Conservation (phyloP, 2,888 invertebrate genomes). For the Iphiclides podalirius region DNA sequence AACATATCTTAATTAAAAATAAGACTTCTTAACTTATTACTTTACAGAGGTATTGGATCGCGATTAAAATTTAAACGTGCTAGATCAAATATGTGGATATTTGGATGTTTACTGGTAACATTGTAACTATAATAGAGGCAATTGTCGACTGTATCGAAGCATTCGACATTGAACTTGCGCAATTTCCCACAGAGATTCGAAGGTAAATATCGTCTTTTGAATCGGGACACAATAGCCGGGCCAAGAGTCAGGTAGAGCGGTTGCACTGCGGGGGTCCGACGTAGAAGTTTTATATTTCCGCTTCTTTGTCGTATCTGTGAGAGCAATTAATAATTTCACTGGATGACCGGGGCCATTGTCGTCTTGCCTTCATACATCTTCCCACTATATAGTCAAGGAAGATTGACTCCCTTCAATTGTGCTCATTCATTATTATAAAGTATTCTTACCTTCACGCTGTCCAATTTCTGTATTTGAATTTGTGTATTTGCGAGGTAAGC, state of each 20-base stretch:
- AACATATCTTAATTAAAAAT: no score
- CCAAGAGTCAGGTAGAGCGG: conserved; percentile 79
- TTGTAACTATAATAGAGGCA: no score
- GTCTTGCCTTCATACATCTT: conserved; percentile 49
- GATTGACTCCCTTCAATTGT: conserved; percentile 76
- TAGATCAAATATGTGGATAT: no score
- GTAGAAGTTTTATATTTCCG: conserved; percentile 79
- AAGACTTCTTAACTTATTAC: no score
- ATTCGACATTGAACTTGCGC: conserved; percentile 60
- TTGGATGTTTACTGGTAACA: no score
- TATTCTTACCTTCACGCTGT: conserved; percentile 57
- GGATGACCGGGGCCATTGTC: conserved; percentile 76
- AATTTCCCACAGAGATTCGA: conserved; percentile 75
- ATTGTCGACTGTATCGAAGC: no score
- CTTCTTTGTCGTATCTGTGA: conserved; percentile 70
- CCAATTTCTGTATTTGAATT: conserved; percentile 21
- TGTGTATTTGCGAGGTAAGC: conserved; percentile 9
- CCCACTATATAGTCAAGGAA: conserved; percentile 62
- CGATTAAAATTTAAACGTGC: no score
- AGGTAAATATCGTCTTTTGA: conserved; percentile 73
- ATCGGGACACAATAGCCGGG: conserved; percentile 66
- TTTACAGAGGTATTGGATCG: no score
- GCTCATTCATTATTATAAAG: conserved; percentile 70
- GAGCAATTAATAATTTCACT: conserved; percentile 78
- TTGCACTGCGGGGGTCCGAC: conserved; percentile 67